Conservation (phyloP, 2,888 invertebrate genomes). For the Drosophila anomalata region DNA sequence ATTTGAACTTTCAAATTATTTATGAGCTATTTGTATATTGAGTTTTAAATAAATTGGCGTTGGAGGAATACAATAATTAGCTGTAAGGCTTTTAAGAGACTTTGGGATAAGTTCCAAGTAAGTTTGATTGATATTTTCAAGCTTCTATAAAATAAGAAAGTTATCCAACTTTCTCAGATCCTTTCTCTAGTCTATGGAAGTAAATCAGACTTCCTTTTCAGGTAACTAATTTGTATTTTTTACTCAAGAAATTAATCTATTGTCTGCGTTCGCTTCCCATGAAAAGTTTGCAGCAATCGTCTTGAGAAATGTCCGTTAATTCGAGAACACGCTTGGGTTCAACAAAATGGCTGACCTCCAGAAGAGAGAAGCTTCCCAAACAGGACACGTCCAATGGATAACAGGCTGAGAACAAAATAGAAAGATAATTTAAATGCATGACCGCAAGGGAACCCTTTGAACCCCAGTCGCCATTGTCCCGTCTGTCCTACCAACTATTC, state of each 20-base stretch:
- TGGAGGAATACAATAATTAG: background rate
- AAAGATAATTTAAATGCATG: constrained; percentile 74
- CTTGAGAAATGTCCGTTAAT: constrained; percentile 78
- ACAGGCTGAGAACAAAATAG: constrained; percentile 47
- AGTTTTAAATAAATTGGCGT: background rate
- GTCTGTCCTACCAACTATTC: constrained; percentile 34
- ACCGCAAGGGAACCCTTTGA: constrained; percentile 72
- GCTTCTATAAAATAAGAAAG: too few relatives aligned
- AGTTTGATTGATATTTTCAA: too few relatives aligned
- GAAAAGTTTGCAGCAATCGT: constrained; percentile 19
- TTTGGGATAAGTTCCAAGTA: too few relatives aligned
- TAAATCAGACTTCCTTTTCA: background rate
- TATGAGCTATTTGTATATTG: background rate
- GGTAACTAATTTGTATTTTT: background rate
- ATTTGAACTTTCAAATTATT: constrained; percentile 6
- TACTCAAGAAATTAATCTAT: background rate
- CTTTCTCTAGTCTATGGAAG: background rate
- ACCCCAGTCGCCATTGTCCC: constrained; percentile 62
- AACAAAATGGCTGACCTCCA: constrained; percentile 75
- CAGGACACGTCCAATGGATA: constrained; percentile 25
- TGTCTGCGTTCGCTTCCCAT: constrained; percentile 5
- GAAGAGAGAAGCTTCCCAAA: constrained; percentile 29
- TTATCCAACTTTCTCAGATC: background rate
- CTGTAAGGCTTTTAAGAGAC: background rate
- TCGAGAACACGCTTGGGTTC: constrained; percentile 62